Evolutionary conservation across 2,113 vertebrate genomes (phyloP), one percentile per base, ranked within the genome.

Genomic region (Neogale vison): DNA sequence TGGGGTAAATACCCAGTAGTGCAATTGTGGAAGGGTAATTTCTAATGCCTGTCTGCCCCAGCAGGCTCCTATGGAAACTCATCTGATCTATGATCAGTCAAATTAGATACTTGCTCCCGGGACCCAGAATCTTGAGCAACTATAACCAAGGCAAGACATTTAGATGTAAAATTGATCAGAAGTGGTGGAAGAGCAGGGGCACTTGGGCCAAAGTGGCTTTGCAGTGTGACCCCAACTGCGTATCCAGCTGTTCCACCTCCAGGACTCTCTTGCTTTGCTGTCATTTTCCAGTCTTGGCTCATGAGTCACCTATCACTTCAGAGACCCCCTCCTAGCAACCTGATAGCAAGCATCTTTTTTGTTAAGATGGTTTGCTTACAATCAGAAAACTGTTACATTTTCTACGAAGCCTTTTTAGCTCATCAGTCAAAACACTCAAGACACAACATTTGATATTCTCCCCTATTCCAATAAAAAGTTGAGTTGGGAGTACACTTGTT

Each of bases 381-480:
- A 17, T 69, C 45, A 93, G 6, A 17, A 93, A 93, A 1, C 45
- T 47, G n/a, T 31, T 88, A 34, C 3, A 45, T 77, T 17, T 61
- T 80, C 77, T 61, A 39, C n/a, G 77, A 69, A 86, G 23, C 36
- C 72, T 45, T 90, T 82, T 83, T 42, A 79, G 31, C 8, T 20
- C 14, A 31, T 39, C 47, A 52, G 31, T 18, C 71, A 88, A 95
- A 65, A 91, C 31, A 55, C 42, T 85, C 42, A 81, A 97, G 65
- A 83, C 71, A 87, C 31, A 4, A 5, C 18, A 79, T 59, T 52
- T 71, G 52, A 67, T 79, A 65, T 61, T 95, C 55, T 79, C 15
- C 55, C 15, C 3, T 95, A 55, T 57, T 84, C 42, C 42, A 69
- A 5, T 61, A 57, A 88, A 95, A 87, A 24, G n/a, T 57, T 65